These are phyloP conservation scores for Poecilobothrus nobilitatus DNA, from an alignment of 2,888 invertebrate species.

Conservation along the genomic window DNA sequence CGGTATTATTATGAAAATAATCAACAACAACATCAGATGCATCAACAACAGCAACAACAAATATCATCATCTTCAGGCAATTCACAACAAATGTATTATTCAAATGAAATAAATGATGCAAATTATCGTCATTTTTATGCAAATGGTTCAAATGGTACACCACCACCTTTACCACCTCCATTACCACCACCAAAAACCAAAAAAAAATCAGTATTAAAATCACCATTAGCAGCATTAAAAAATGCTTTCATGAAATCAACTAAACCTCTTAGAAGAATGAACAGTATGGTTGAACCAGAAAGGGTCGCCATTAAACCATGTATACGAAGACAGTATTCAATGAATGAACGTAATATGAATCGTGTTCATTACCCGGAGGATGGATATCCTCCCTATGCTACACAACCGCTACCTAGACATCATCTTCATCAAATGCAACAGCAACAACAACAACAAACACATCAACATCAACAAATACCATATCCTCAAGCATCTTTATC, in stretches of 20 bases:
- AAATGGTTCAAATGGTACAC: constrained; percentile 9
- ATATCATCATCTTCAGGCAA: constrained; percentile 16
- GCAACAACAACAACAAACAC: constrained; percentile 23
- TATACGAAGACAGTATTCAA: constrained; percentile 40
- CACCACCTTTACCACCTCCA: constrained; percentile 30
- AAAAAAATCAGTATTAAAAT: constrained; percentile 42
- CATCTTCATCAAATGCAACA: constrained; percentile 18
- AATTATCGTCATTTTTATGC: constrained; percentile 22
- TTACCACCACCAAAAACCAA: constrained; percentile 37
- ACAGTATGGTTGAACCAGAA: constrained; percentile 42
- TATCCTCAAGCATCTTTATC: constrained; percentile 17
- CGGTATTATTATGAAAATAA: constrained; percentile 38
- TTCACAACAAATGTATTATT: constrained; percentile 17
- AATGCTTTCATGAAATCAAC: constrained; percentile 42
- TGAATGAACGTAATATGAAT: constrained; percentile 40
- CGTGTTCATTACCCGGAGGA: constrained; percentile 41
- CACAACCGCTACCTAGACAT: constrained; percentile 11
- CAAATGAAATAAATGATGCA: constrained; percentile 18
- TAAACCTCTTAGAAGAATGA: constrained; percentile 40
- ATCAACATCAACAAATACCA: constrained; percentile 21
- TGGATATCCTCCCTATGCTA: constrained; percentile 8
- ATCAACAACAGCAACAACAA: constrained; percentile 16
- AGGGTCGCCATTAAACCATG: constrained; percentile 33
- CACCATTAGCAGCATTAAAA: constrained; percentile 40
- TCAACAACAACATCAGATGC: constrained; percentile 21